Conservation (phyloP, 2,888 invertebrate species). For the Drosophila pseudotakahashii region DNA sequence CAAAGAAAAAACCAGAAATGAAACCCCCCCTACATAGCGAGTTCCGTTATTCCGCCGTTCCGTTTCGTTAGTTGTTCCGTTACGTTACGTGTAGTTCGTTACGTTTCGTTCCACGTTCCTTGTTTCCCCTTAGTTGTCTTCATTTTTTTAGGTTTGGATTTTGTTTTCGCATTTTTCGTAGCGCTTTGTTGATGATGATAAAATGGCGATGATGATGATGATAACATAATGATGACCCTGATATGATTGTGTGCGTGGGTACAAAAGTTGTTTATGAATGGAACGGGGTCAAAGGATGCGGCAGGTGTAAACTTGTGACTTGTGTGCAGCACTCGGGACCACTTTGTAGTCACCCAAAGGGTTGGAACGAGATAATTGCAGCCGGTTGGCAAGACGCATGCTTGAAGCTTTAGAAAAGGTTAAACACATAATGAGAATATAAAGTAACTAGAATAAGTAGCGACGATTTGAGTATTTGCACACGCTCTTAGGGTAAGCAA, state of each 20-base stretch:
- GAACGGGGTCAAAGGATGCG: conserved; percentile 37
- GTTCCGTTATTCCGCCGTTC: conserved; percentile 25
- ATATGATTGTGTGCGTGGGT: conserved; percentile 4
- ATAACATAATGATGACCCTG: conserved; percentile 17
- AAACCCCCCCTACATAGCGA: conserved; percentile 19
- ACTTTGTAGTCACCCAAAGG: conserved; percentile 27
- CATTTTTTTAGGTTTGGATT: conserved; percentile 19
- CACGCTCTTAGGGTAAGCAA: not conserved
- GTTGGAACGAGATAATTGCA: conserved; percentile 15
- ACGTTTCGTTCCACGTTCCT: conserved; percentile 38
- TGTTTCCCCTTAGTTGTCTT: conserved; percentile 32
- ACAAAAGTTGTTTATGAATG: conserved; percentile 26
- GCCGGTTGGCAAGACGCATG: conserved; percentile 7
- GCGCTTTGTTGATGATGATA: conserved; percentile 24
- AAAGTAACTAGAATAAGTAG: not conserved
- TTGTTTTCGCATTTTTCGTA: conserved; percentile 26
- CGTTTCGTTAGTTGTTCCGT: conserved; percentile 31
- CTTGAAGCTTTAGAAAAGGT: conserved; percentile 5
- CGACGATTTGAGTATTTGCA: not conserved
- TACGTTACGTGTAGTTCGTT: conserved; percentile 35
- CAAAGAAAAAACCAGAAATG: not conserved
- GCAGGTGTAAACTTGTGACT: conserved; percentile 22
- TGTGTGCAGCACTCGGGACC: conserved; percentile 15
- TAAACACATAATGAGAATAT: not conserved
- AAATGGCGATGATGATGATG: conserved; percentile 6